Evolutionary conservation across 2,888 invertebrate species (phyloP).

Genomic region (Sepiola atlantica): DNA sequence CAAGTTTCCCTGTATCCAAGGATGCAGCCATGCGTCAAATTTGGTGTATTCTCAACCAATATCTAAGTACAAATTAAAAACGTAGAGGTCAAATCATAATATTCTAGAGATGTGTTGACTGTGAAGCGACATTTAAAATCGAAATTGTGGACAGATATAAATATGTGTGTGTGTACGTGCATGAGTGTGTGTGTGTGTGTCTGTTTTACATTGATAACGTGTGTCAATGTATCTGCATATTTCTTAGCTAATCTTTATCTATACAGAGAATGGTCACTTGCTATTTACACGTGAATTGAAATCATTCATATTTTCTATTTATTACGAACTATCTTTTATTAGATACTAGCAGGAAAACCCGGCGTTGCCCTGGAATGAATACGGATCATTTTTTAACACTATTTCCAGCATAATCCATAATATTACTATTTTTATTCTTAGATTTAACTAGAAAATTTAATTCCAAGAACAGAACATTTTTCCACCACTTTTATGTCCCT

Average conservation of each 20-base stretch:
- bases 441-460: too few relatives aligned
- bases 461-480: too few relatives aligned
- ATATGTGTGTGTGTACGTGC: not conserved
- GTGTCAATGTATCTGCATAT: not conserved
- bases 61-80: not conserved
- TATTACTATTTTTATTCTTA: too few relatives aligned
- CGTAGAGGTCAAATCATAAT: not conserved
- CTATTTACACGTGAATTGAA: not conserved
- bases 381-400: too few relatives aligned
- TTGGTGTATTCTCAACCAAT: not conserved
- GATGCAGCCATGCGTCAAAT: not conserved
- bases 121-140: too few relatives aligned
- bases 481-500: too few relatives aligned
- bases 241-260: not conserved
- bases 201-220: too few relatives aligned
- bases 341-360: too few relatives aligned
- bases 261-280: not conserved
- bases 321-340: not conserved
- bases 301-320: not conserved
- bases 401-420: too few relatives aligned
- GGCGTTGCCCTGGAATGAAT: too few relatives aligned
- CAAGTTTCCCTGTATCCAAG: not conserved
- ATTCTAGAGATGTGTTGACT: not conserved
- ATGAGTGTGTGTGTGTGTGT: not conserved
- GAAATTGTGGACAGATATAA: too few relatives aligned